Evolutionary conservation across 2,888 invertebrate species (phyloP).

Genomic region (Eucriotettix oculatus): DNA sequence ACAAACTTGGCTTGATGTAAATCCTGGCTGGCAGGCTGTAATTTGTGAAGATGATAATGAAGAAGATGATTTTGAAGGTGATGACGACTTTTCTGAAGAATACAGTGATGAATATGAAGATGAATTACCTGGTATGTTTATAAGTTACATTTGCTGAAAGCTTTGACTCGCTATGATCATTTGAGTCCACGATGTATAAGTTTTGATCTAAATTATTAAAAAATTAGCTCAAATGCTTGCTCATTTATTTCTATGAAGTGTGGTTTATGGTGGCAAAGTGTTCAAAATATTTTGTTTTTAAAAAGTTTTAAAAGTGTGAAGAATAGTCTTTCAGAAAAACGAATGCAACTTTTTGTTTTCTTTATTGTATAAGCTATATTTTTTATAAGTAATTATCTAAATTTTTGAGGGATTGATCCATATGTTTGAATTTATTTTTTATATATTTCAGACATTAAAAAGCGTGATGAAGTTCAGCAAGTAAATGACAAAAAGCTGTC

Average conservation of each 20-base stretch:
- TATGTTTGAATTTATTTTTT: background rate
- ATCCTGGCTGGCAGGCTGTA: constrained; percentile 34
- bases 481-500: constrained; percentile 6
- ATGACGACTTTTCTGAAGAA: constrained; percentile 11
- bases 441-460: background rate
- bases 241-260: too few relatives aligned
- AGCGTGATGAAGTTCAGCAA: background rate
- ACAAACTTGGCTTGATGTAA: constrained; percentile 27
- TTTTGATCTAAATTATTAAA: too few relatives aligned
- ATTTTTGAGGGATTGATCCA: background rate
- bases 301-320: too few relatives aligned
- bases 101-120: constrained; percentile 6
- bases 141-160: too few relatives aligned
- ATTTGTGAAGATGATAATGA: constrained; percentile 28
- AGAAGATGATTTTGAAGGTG: constrained; percentile 18
- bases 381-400: background rate
- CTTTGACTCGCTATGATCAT: too few relatives aligned
- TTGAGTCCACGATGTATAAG: too few relatives aligned
- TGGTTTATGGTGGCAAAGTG: too few relatives aligned
- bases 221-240: too few relatives aligned
- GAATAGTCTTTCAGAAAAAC: too few relatives aligned
- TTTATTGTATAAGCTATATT: too few relatives aligned
- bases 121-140: background rate
- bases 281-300: too few relatives aligned
- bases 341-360: too few relatives aligned